Evolutionary conservation across 2,113 vertebrate species (phyloP), one percentile per base, ranked within the genome.

Genomic region (Suricata suricatta): DNA sequence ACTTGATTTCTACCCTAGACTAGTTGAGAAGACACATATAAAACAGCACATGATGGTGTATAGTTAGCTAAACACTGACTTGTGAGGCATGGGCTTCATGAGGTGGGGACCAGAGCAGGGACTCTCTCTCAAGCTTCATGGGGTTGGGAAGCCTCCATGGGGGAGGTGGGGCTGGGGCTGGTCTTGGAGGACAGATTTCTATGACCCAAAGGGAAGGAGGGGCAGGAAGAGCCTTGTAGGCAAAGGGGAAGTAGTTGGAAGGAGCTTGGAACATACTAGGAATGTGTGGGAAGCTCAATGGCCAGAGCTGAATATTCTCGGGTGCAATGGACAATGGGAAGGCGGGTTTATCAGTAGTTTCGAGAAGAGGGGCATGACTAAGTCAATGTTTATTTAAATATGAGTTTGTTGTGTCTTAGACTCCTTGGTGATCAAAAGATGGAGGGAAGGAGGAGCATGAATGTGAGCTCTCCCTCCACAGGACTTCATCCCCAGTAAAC

Each of bases 11-110:
- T 82, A n/a, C 25, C 13, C 54, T 38, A 83, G 44, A 44, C 29
- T 12, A 33, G 63, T 35, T 38, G 54, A 71, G 77, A 76, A 57
- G 35, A 84, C 47, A 31, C 60, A 3, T 2, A 57, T 44, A 79
- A 41, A 60, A 33, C 25, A 11, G 2, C 7, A 14, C 17, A 12
- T 23, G n/a, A 21, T 16, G 23, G 7, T 25, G 0, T 35, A 1
- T n/a, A 23, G 74, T 41, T 60, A 68, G 77, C 47, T 63, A 76
- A 66, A 71, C 0, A 0, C 60, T 57, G 83, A 33, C 72, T 82
- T 64, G 2, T 7, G 1, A 6, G 23, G 31, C 71, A 19, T 29
- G 14, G 79, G 1, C 54, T 77, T 64, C 15, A 27, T n/a, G 84
- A 50, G 16, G 4, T 2, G 25, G 44, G 35, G 44, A 16, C 10